These are phyloP conservation scores for Psittacula echo DNA, from an alignment of 2,797 vertebrate species.

Conservation along the genomic window DNA sequence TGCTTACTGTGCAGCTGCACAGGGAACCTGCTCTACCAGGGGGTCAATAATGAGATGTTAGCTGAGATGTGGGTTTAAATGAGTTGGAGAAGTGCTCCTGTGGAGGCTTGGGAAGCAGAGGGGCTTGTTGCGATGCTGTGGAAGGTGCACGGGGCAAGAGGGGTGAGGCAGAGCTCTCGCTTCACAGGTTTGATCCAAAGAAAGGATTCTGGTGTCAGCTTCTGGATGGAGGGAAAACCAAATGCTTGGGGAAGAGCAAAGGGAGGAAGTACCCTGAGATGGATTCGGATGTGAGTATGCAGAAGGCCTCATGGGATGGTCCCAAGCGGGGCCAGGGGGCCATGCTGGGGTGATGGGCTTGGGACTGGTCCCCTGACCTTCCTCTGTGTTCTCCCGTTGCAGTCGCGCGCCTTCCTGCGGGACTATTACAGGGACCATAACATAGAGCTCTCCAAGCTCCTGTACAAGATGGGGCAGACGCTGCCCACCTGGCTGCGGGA, in stretches of 20 bases:
- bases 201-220: constrained; percentile 99
- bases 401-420: constrained; percentile 93
- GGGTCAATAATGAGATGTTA: neutral
- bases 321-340: fast-evolving
- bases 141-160: neutral
- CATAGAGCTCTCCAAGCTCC: constrained; percentile 97
- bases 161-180: neutral
- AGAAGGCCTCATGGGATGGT: neutral
- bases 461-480: constrained; percentile 96
- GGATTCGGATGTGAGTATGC: constrained; percentile 89
- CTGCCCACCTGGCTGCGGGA: constrained; percentile 96
- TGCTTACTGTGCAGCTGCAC: neutral
- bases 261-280: constrained; percentile 97
- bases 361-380: neutral
- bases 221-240: constrained; percentile 95
- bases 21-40: neutral
- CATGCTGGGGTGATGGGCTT: fast-evolving
- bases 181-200: constrained; percentile 93
- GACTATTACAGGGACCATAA: constrained; percentile 98
- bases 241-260: constrained; percentile 99
- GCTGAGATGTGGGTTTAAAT: neutral
- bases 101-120: neutral
- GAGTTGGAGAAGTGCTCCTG: neutral
- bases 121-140: neutral
- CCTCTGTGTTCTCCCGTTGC: neutral